Percentiles rank a stretch among this genome's conserved stretches.
phyloP scores from a whole-genome alignment of 2,797 vertebrate genomes.

The Corythornis leucogaster region DNA sequence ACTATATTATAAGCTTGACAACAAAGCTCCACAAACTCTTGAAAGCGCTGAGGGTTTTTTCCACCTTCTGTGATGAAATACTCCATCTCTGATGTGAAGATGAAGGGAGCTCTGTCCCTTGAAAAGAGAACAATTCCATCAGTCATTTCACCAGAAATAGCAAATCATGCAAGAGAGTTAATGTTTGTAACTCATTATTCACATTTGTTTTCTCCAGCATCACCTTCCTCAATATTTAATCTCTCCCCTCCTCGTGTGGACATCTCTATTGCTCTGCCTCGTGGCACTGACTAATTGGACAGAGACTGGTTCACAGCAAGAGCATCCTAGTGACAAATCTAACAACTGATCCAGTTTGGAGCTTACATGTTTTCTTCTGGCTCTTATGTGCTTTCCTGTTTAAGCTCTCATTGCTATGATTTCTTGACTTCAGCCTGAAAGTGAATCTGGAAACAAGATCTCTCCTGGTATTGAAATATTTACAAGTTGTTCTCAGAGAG shows the following conservation, averaged over 20 bases:
- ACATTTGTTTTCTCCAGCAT: neutral
- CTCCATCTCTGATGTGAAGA: conserved; percentile 93
- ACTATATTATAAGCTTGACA: conserved; percentile 89
- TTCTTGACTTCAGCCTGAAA: neutral
- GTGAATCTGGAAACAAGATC: conserved; percentile 3
- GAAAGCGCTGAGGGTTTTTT: conserved; percentile 83
- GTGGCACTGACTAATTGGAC: neutral
- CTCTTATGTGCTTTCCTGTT: neutral
- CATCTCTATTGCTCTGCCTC: neutral
- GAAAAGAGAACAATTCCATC: conserved; percentile 31
- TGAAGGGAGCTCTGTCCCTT: conserved; percentile 90
- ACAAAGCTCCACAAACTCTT: conserved; percentile 91
- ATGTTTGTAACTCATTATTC: neutral
- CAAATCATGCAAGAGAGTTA: neutral
- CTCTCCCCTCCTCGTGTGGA: neutral
- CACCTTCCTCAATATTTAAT: neutral
- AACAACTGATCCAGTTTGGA: neutral
- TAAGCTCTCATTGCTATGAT: neutral
- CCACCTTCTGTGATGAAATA: conserved; percentile 91
- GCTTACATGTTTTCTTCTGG: neutral
- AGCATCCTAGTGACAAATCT: neutral
- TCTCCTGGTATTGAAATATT: conserved; percentile 21
- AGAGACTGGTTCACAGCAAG: neutral
- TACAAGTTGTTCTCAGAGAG: neutral
- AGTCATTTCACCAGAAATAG: neutral